Conservation (phyloP, 2,888 invertebrate species). For the Agrilus mali region DNA sequence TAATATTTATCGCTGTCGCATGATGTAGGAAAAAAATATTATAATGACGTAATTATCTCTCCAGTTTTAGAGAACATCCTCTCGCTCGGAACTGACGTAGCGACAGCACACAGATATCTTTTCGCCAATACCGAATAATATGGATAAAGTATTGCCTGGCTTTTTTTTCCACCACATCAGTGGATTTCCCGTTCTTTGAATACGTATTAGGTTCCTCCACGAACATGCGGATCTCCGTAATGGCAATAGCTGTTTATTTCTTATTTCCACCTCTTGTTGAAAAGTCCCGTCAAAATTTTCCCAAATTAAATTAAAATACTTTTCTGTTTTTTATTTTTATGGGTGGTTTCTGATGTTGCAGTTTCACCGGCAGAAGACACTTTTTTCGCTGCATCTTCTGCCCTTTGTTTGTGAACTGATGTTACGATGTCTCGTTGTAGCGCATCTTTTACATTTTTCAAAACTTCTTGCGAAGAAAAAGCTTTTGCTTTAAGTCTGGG, state of each 20-base stretch:
- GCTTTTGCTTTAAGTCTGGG: conserved; percentile 8
- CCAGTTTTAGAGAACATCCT: conserved; percentile 17
- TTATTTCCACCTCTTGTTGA: not conserved
- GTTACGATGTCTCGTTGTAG: not conserved
- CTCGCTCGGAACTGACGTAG: conserved; percentile 19
- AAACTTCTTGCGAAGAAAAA: conserved; percentile 1
- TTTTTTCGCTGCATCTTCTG: too few species aligned
- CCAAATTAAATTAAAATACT: conserved; percentile 2
- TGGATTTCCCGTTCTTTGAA: too few species aligned
- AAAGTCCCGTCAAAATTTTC: conserved; percentile 1
- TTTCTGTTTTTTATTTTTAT: too few species aligned
- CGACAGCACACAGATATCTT: conserved; percentile 13
- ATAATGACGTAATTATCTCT: conserved; percentile 10
- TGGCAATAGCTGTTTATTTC: too few species aligned
- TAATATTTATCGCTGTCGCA: too few species aligned
- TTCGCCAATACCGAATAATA: conserved; percentile 12
- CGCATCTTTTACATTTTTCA: conserved; percentile 3
- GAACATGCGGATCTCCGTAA: too few species aligned
- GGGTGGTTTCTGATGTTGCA: too few species aligned
- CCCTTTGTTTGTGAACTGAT: not conserved
- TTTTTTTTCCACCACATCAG: too few species aligned
- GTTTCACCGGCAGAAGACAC: too few species aligned
- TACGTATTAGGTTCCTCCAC: too few species aligned
- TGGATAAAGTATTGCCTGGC: conserved; percentile 11
- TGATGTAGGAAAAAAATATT: too few species aligned